These are phyloP conservation scores for Trogon surrucura DNA, from an alignment of 2,113 vertebrate genomes.

Conservation along the genomic window DNA sequence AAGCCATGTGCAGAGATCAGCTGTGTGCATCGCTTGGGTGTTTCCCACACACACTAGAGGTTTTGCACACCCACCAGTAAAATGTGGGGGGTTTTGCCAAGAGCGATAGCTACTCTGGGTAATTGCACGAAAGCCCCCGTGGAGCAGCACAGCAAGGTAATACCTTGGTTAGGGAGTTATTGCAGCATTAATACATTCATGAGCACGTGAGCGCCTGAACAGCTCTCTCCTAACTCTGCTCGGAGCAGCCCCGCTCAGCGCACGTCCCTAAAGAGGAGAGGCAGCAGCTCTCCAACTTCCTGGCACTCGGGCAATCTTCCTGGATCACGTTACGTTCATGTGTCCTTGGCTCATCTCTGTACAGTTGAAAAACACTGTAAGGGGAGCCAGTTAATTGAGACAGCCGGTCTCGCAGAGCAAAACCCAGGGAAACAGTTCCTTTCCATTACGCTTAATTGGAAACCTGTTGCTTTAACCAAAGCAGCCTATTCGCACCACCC, in stretches of 20 bases:
- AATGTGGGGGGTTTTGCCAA: too few species aligned
- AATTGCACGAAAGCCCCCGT: rapidly evolving
- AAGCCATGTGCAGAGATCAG: rapidly evolving
- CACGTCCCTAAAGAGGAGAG: slow-evolving; percentile 35
- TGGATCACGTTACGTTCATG: slow-evolving; percentile 10
- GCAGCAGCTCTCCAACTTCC: slow-evolving; percentile 31
- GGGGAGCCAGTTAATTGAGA: slow-evolving; percentile 51
- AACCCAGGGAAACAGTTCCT: background rate
- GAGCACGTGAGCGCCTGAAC: background rate
- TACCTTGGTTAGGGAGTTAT: background rate
- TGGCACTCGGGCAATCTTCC: slow-evolving; percentile 54
- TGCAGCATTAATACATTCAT: rapidly evolving
- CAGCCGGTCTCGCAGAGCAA: background rate
- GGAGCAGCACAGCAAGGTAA: rapidly evolving
- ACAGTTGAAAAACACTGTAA: slow-evolving; percentile 65
- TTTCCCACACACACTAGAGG: rapidly evolving
- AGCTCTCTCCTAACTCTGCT: background rate
- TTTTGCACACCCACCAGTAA: background rate
- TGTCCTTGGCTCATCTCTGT: slow-evolving; percentile 68
- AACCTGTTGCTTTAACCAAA: background rate
- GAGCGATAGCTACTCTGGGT: rapidly evolving
- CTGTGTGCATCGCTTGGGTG: rapidly evolving
- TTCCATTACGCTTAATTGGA: background rate
- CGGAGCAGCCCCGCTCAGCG: background rate
- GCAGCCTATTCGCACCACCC: background rate